phyloP scores from a whole-genome alignment of 2,888 invertebrate species.

The Thereva unica region DNA sequence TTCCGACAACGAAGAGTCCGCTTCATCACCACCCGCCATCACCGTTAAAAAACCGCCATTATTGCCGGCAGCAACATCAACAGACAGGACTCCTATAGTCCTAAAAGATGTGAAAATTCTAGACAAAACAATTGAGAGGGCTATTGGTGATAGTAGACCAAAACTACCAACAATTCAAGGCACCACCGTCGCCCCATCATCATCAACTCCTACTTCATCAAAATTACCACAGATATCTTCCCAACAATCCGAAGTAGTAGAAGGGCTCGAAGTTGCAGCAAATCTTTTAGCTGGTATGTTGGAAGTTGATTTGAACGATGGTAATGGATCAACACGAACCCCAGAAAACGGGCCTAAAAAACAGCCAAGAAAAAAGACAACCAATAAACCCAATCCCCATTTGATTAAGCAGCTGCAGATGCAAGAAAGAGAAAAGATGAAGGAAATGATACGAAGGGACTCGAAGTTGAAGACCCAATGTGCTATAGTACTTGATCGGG shows the following conservation, averaged over 20 bases:
- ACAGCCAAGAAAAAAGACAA: conserved; percentile 55
- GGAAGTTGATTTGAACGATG: conserved; percentile 53
- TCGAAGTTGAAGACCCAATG: conserved; percentile 53
- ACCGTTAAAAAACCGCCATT: background rate
- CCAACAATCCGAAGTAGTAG: conserved; percentile 25
- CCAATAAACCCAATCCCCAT: conserved; percentile 56
- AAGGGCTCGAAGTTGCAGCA: conserved; percentile 47
- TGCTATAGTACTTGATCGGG: conserved; percentile 48
- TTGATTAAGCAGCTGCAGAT: conserved; percentile 50
- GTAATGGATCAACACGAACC: conserved; percentile 20
- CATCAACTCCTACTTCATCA: conserved; percentile 22
- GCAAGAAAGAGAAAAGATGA: conserved; percentile 52
- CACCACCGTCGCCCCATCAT: background rate
- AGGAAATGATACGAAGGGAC: conserved; percentile 51
- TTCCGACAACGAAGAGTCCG: conserved; percentile 55
- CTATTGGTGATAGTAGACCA: no score
- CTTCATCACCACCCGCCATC: background rate
- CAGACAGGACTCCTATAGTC: background rate
- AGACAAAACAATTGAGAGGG: no score
- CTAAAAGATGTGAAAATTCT: background rate
- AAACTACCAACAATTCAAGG: background rate
- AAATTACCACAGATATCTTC: no score
- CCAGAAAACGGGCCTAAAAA: conserved; percentile 45
- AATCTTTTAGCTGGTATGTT: conserved; percentile 54
- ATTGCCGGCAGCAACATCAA: conserved; percentile 16